A percentile compares a stretch with the other conserved stretches of the same genome.
phyloP scores from a whole-genome alignment of 2,888 invertebrate genomes.

The Tetropium fuscum region DNA sequence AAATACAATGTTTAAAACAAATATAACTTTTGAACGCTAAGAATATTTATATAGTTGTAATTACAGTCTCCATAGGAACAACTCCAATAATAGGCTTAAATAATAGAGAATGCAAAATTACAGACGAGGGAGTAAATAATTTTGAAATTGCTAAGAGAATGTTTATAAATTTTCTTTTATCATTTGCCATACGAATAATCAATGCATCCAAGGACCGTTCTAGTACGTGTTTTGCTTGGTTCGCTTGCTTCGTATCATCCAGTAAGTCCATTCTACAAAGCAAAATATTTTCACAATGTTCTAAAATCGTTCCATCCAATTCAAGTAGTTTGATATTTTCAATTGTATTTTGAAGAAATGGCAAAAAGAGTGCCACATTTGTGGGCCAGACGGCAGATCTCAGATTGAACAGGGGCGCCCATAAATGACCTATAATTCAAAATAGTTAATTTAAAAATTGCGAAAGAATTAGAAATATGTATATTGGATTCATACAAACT shows the following conservation, averaged over 20 bases:
- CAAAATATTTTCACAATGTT: constrained; percentile 59
- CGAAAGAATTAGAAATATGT: too few species aligned
- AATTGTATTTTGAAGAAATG: constrained; percentile 51
- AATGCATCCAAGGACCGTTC: constrained; percentile 47
- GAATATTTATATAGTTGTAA: constrained; percentile 61
- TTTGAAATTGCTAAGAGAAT: constrained; percentile 55
- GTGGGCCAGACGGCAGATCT: constrained; percentile 71
- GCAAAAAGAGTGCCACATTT: constrained; percentile 62
- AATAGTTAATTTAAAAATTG: too few species aligned
- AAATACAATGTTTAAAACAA: background rate
- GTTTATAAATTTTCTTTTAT: constrained; percentile 51
- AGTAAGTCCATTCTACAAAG: constrained; percentile 59
- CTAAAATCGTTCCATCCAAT: constrained; percentile 52
- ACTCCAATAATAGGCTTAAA: constrained; percentile 64
- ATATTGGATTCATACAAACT: too few species aligned
- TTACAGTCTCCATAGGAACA: constrained; percentile 64
- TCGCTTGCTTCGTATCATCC: constrained; percentile 50
- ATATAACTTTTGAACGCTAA: background rate
- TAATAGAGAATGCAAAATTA: constrained; percentile 54
- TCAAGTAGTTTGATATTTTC: constrained; percentile 49
- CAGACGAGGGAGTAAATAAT: constrained; percentile 56
- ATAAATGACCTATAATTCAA: constrained; percentile 67
- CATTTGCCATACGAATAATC: constrained; percentile 43
- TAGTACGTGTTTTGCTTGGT: constrained; percentile 44
- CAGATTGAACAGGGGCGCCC: constrained; percentile 72